Conservation (phyloP, 2,888 invertebrate species). For the Halocaridina rubra region DNA sequence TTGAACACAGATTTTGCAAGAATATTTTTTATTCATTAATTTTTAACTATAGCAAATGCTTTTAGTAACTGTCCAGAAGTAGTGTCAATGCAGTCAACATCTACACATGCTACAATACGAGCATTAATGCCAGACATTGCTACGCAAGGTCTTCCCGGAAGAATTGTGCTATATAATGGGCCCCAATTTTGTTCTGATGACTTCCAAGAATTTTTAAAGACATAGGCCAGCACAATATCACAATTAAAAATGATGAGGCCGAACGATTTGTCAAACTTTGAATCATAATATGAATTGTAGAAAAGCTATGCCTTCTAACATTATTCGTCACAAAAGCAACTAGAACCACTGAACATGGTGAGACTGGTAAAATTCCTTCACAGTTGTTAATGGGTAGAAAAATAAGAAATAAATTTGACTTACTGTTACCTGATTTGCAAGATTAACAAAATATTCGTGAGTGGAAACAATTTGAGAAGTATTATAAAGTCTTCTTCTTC, state of each 20-base stretch:
- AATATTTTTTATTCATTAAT: conserved; percentile 64
- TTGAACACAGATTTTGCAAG: conserved; percentile 67
- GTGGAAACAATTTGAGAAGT: neutral
- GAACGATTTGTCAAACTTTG: too few species aligned
- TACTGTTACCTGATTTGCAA: neutral
- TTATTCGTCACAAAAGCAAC: too few species aligned
- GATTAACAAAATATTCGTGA: neutral
- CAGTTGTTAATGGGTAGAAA: neutral
- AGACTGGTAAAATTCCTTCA: neutral
- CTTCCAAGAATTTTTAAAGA: too few species aligned
- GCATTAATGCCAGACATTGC: conserved; percentile 62
- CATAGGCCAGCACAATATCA: too few species aligned
- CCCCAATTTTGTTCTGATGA: too few species aligned
- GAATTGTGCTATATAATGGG: conserved; percentile 65
- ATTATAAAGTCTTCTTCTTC: neutral
- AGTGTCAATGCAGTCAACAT: conserved; percentile 30
- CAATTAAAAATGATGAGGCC: too few species aligned
- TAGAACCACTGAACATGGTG: neutral
- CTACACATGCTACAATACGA: conserved; percentile 46
- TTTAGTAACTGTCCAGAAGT: conserved; percentile 64
- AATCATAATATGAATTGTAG: too few species aligned
- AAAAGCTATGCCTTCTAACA: too few species aligned
- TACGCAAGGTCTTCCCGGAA: conserved; percentile 65
- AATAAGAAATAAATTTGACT: neutral
- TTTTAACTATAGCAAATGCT: conserved; percentile 64